A percentile compares a stretch with the other conserved stretches of the same genome.
phyloP scores from a whole-genome alignment of 2,797 vertebrate species.

The Neostethus bicornis region DNA sequence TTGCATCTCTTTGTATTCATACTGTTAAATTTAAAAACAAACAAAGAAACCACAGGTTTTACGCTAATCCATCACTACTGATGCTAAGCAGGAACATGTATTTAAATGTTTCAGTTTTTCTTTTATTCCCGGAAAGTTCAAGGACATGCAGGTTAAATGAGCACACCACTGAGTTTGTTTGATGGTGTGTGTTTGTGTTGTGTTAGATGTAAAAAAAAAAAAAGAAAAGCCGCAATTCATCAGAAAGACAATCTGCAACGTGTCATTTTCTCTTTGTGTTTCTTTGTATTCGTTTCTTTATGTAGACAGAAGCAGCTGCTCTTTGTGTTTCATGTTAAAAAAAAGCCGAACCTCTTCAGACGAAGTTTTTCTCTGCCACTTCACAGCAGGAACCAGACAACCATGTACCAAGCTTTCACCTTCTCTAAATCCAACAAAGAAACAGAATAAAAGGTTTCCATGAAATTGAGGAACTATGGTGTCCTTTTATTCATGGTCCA shows the following conservation, averaged over 20 bases:
- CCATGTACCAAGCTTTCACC: not conserved
- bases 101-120: not conserved
- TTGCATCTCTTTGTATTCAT: too few relatives aligned
- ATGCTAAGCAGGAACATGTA: not conserved
- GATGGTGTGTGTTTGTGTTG: not conserved
- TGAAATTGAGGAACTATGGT: not conserved
- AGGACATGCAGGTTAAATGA: not conserved
- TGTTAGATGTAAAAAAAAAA: not conserved
- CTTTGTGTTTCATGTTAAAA: conserved; percentile 23
- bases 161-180: not conserved
- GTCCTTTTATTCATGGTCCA: too few relatives aligned
- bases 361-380: not conserved
- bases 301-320: conserved; percentile 18
- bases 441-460: not conserved
- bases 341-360: conserved; percentile 3
- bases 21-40: too few relatives aligned
- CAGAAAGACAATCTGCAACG: not conserved
- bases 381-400: not conserved
- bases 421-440: not conserved
- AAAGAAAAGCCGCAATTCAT: not conserved
- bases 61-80: too few relatives aligned
- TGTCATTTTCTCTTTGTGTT: not conserved
- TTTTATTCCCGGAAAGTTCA: not conserved
- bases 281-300: conserved; percentile 6
- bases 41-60: too few relatives aligned